Percentiles rank a stretch among this genome's conserved stretches.
Conservation (phyloP, 2,797 vertebrate species). For the Ataeniobius toweri region DNA sequence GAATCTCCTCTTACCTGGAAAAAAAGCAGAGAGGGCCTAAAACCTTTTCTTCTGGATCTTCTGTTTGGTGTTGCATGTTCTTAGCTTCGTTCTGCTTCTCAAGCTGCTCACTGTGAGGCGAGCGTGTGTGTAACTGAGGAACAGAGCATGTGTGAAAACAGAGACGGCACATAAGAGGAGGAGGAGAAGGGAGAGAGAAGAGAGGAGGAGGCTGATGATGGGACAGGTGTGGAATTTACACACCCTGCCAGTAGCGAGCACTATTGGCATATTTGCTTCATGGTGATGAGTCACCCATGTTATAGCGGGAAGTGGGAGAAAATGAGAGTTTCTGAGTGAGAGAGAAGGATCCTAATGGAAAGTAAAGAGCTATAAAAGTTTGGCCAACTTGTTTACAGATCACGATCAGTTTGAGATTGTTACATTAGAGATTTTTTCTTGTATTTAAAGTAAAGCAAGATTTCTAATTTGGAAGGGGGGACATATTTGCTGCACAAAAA, state of each 20-base stretch:
- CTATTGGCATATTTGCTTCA: slow-evolving; percentile 51
- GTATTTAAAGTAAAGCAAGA: neutral
- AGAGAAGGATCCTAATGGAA: slow-evolving; percentile 6
- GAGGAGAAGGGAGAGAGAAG: slow-evolving; percentile 7
- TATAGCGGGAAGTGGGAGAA: slow-evolving; percentile 33
- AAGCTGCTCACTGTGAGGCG: slow-evolving; percentile 55
- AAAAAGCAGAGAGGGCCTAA: slow-evolving; percentile 22
- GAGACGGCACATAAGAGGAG: slow-evolving; percentile 48
- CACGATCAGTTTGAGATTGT: neutral
- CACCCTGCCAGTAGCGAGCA: slow-evolving; percentile 55
- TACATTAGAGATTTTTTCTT: neutral
- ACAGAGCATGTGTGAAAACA: slow-evolving; percentile 55
- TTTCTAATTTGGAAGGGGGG: neutral
- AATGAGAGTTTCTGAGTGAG: slow-evolving; percentile 22
- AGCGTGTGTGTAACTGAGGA: slow-evolving; percentile 33
- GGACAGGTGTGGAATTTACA: slow-evolving; percentile 80
- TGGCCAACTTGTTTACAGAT: neutral
- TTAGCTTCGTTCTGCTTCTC: slow-evolving; percentile 53
- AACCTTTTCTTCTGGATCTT: slow-evolving; percentile 10
- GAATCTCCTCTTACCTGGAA: slow-evolving; percentile 46
- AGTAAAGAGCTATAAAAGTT: neutral
- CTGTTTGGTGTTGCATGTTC: slow-evolving; percentile 52
- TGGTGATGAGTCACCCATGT: slow-evolving; percentile 59
- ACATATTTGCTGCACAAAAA: neutral
- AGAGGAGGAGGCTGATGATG: slow-evolving; percentile 50